Evolutionary conservation across 1,140 invertebrate genomes (phyloP).

Genomic region (Cyclargus thomasi): DNA sequence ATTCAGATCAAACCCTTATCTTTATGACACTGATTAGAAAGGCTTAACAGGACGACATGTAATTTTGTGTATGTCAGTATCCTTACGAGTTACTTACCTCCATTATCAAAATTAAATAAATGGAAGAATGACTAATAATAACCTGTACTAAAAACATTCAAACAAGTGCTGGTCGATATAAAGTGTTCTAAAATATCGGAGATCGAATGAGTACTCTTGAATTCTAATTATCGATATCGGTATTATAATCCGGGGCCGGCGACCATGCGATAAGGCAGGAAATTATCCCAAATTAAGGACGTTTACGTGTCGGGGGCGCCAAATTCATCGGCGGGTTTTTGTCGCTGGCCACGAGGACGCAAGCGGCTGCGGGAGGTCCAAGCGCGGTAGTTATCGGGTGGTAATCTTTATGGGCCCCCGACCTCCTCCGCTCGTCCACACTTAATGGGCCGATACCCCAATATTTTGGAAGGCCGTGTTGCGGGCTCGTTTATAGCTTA

Average conservation of each 20-base stretch:
- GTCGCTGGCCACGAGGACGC: constrained; percentile 56
- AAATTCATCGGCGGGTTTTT: constrained; percentile 74
- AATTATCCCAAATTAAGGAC: constrained; percentile 67
- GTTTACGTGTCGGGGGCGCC: constrained; percentile 71
- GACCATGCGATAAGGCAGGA: constrained; percentile 49
- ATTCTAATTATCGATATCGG: constrained; percentile 49
- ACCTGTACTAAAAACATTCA: not conserved
- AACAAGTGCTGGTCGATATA: constrained; percentile 19
- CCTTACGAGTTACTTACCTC: too few relatives aligned
- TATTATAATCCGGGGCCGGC: constrained; percentile 24
- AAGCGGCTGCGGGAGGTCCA: constrained; percentile 60
- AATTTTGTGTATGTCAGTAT: too few relatives aligned
- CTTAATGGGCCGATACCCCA: constrained; percentile 62
- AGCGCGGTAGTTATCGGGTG: constrained; percentile 65
- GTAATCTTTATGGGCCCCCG: constrained; percentile 69
- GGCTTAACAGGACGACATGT: too few relatives aligned
- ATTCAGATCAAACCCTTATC: too few relatives aligned
- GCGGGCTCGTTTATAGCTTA: constrained; percentile 73
- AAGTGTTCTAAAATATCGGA: not conserved
- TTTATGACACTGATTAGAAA: too few relatives aligned
- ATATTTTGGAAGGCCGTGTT: constrained; percentile 64
- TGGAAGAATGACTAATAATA: not conserved
- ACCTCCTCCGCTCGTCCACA: constrained; percentile 63
- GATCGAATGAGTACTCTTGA: not conserved
- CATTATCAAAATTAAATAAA: too few relatives aligned